phyloP scores from a whole-genome alignment of 2,888 invertebrate genomes.

The Lepidonotus clava region DNA sequence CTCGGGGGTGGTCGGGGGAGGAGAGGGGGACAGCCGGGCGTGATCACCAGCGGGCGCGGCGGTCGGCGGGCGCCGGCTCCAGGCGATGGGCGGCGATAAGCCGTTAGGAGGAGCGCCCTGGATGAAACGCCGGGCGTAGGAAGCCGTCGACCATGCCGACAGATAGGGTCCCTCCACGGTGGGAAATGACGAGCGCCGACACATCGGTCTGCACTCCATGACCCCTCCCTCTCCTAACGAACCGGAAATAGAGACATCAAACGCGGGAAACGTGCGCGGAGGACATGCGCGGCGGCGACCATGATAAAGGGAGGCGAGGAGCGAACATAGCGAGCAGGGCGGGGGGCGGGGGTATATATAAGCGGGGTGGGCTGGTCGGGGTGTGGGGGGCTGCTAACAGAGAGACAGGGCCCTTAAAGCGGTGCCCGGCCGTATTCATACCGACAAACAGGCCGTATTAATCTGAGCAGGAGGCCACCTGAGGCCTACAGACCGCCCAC shows the following conservation, averaged over 20 bases:
- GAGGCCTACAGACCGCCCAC: too few species aligned
- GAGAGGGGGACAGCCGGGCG: too few species aligned
- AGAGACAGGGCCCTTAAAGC: too few species aligned
- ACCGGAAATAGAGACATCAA: conserved; percentile 31
- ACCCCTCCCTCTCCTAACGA: conserved; percentile 10
- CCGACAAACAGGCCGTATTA: too few species aligned
- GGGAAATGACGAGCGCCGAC: conserved; percentile 14
- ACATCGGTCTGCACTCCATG: not conserved
- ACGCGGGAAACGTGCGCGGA: conserved; percentile 1
- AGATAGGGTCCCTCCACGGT: not conserved
- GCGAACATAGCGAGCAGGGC: not conserved
- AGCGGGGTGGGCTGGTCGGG: not conserved
- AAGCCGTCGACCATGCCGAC: too few species aligned
- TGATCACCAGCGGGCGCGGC: conserved; percentile 6
- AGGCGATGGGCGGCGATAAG: not conserved
- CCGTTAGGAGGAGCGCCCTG: too few species aligned
- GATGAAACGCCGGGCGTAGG: not conserved
- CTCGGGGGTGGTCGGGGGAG: too few species aligned
- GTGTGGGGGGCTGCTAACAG: not conserved
- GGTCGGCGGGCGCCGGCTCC: not conserved
- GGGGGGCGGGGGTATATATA: not conserved
- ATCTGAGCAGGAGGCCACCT: too few species aligned
- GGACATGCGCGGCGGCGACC: not conserved
- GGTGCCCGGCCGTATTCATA: too few species aligned
- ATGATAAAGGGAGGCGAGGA: not conserved